These are phyloP conservation scores for Heteromormyrus szaboi DNA, from an alignment of 2,797 vertebrate species.

Conservation along the genomic window DNA sequence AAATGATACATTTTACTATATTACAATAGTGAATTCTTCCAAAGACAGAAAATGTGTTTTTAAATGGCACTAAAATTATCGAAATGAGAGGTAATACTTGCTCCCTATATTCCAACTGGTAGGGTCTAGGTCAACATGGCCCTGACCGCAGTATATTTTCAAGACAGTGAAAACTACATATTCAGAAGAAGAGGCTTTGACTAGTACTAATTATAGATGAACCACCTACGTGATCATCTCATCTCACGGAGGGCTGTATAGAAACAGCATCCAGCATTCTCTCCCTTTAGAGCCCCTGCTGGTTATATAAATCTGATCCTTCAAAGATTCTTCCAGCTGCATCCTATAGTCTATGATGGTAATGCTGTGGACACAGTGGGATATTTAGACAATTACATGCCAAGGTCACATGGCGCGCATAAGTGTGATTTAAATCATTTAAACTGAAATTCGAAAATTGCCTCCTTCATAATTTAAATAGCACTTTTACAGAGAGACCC, in stretches of 20 bases:
- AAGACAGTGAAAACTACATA: neutral
- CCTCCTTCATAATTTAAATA: slow-evolving; percentile 19
- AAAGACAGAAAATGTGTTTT: neutral
- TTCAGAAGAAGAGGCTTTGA: neutral
- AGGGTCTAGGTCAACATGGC: neutral
- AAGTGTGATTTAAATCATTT: slow-evolving; percentile 18
- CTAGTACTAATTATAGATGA: neutral
- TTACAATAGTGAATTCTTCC: neutral
- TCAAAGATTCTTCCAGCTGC: neutral
- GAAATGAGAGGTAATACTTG: neutral
- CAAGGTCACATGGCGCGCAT: neutral
- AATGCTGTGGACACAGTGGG: neutral
- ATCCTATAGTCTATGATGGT: neutral
- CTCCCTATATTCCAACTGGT: neutral
- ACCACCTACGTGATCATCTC: neutral
- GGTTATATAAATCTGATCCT: neutral
- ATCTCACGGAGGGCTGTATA: neutral
- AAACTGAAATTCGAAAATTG: slow-evolving; percentile 13
- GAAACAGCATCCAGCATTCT: neutral
- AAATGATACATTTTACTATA: neutral
- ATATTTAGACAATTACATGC: neutral
- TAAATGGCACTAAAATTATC: neutral
- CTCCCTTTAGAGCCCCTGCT: neutral
- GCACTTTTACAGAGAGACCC: neutral
- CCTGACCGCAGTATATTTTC: neutral